phyloP scores from a whole-genome alignment of 2,888 invertebrate genomes.

The Lampropteryx suffumata region DNA sequence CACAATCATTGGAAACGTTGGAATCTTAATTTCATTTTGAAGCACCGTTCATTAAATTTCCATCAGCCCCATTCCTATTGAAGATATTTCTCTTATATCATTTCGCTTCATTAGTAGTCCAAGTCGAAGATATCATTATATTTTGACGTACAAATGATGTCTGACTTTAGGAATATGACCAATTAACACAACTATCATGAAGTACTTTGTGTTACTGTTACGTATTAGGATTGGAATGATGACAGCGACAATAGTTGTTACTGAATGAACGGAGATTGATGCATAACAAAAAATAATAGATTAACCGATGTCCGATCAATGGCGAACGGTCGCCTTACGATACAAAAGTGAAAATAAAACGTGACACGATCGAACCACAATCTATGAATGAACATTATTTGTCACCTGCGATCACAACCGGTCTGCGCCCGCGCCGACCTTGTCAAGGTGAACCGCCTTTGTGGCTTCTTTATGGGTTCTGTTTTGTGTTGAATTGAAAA shows the following conservation, averaged over 20 bases:
- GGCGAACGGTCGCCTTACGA: too few species aligned
- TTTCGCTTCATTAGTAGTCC: constrained; percentile 23
- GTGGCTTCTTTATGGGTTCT: constrained; percentile 22
- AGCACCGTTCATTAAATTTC: constrained; percentile 25
- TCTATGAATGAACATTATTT: constrained; percentile 33
- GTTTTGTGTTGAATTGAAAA: too few species aligned
- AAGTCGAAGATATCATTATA: constrained; percentile 10
- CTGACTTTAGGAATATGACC: constrained; percentile 2
- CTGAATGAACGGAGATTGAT: neutral
- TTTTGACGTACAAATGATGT: constrained; percentile 6
- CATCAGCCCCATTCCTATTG: constrained; percentile 25
- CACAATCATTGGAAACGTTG: constrained; percentile 13
- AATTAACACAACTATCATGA: neutral
- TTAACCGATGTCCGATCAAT: constrained; percentile 2
- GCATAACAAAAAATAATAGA: neutral
- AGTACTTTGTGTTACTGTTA: too few species aligned
- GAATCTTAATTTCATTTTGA: constrained; percentile 20
- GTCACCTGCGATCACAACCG: constrained; percentile 31
- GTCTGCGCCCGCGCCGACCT: constrained; percentile 51
- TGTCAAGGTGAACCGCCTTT: constrained; percentile 57
- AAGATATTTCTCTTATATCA: constrained; percentile 23
- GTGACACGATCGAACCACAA: constrained; percentile 14
- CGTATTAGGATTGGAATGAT: too few species aligned
- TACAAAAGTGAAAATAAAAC: constrained; percentile 23
- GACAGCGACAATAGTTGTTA: neutral